A percentile compares a stretch with the other conserved stretches of the same genome.
These are phyloP conservation scores for Margarornis squamiger DNA, from an alignment of 2,797 vertebrate genomes.

Conservation along the genomic window DNA sequence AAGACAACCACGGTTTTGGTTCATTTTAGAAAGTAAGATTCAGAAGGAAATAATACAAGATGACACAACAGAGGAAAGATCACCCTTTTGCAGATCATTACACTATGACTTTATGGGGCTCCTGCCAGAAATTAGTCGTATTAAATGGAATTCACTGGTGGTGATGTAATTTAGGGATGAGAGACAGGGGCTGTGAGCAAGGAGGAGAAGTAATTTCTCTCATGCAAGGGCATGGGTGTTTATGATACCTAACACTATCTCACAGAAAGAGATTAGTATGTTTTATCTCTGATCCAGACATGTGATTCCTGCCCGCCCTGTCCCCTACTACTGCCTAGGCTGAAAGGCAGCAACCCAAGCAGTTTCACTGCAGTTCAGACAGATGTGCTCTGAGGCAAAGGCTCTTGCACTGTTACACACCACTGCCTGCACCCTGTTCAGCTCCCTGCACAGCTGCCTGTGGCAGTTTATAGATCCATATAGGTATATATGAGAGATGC, in stretches of 20 bases:
- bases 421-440: background rate
- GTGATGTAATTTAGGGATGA: background rate
- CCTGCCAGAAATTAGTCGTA: background rate
- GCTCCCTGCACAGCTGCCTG: background rate
- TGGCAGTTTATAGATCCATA: fast-evolving
- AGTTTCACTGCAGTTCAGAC: background rate
- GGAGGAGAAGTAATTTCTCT: background rate
- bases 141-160: background rate
- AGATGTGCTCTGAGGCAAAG: background rate
- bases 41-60: background rate
- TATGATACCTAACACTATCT: background rate
- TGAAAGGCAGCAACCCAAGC: background rate
- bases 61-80: background rate
- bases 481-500: fast-evolving
- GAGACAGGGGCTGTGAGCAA: background rate
- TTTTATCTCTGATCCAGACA: background rate
- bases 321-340: background rate
- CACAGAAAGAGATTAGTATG: background rate
- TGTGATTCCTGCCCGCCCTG: background rate
- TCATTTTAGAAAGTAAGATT: constrained; percentile 1
- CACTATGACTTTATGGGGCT: background rate
- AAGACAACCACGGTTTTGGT: background rate
- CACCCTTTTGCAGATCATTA: background rate
- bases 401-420: background rate
- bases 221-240: background rate